These are phyloP conservation scores for Beroe ovata DNA, from an alignment of 37 sponge, comb jelly and placozoan genomes.

Conservation along the genomic window DNA sequence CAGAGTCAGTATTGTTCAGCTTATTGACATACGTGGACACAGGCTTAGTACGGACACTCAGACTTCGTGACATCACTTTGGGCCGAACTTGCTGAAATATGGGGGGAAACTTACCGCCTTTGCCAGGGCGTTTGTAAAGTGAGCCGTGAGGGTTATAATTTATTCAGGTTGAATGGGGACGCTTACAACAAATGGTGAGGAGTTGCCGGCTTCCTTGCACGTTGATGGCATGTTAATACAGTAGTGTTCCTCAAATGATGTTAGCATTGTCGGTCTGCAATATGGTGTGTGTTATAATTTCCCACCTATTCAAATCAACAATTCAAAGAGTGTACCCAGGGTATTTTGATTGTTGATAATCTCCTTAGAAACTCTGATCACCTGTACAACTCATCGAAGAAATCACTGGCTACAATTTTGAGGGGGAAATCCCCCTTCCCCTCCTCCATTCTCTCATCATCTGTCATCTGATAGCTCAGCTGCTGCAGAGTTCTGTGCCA, in stretches of 20 bases:
- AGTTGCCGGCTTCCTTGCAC: slow-evolving; percentile 31
- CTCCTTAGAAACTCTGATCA: too few species aligned
- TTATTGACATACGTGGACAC: slow-evolving; percentile 35
- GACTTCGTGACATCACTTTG: slow-evolving; percentile 13
- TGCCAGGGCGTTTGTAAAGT: neutral
- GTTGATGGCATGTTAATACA: slow-evolving; percentile 61
- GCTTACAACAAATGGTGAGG: slow-evolving; percentile 35
- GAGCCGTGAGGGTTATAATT: neutral
- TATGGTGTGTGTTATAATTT: too few species aligned
- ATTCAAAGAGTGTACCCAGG: too few species aligned
- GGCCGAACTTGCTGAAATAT: slow-evolving; percentile 10
- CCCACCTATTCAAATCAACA: too few species aligned
- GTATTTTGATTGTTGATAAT: too few species aligned
- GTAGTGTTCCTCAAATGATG: slow-evolving; percentile 63
- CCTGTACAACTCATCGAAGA: slow-evolving; percentile 60
- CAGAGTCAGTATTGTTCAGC: neutral
- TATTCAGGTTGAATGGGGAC: too few species aligned
- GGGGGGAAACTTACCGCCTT: neutral
- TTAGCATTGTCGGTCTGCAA: slow-evolving; percentile 53
- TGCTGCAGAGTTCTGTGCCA: slow-evolving; percentile 51
- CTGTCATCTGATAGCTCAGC: neutral
- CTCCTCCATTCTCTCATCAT: neutral
- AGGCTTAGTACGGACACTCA: slow-evolving; percentile 63
- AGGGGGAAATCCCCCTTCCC: slow-evolving; percentile 1
- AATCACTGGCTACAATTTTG: slow-evolving; percentile 21